phyloP scores from a whole-genome alignment of 2,113 vertebrate species.

The Lepisosteus osseus region DNA sequence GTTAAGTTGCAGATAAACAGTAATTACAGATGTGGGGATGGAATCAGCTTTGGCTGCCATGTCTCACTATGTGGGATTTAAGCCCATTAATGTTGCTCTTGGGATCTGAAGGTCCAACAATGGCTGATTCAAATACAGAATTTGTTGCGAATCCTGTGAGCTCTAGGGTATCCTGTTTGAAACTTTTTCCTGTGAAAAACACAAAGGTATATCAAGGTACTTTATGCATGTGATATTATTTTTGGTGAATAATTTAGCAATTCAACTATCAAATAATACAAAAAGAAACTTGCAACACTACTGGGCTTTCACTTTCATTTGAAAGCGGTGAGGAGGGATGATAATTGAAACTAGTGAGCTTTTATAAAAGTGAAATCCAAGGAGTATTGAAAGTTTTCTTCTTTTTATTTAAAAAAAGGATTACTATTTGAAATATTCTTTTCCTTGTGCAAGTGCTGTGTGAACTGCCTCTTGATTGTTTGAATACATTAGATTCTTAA shows the following conservation, averaged over 20 bases:
- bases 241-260: slow-evolving; percentile 38
- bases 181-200: slow-evolving; percentile 36
- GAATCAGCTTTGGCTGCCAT: slow-evolving; percentile 38
- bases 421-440: neutral
- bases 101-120: slow-evolving; percentile 73
- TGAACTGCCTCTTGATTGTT: slow-evolving; percentile 1
- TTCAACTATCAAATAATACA: neutral
- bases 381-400: slow-evolving; percentile 13
- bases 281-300: slow-evolving; percentile 6
- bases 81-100: slow-evolving; percentile 61
- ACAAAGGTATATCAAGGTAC: slow-evolving; percentile 39
- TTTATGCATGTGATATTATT: slow-evolving; percentile 28
- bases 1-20: slow-evolving; percentile 40
- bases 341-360: slow-evolving; percentile 15
- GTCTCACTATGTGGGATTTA: slow-evolving; percentile 28
- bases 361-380: slow-evolving; percentile 18
- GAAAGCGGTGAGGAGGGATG: slow-evolving; percentile 11
- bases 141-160: slow-evolving; percentile 42
- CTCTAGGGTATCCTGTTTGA: slow-evolving; percentile 51
- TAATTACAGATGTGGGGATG: slow-evolving; percentile 32
- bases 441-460: slow-evolving; percentile 5
- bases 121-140: slow-evolving; percentile 54
- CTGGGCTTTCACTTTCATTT: slow-evolving; percentile 23
- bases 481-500: slow-evolving; percentile 27
- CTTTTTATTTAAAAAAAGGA: neutral